These are phyloP conservation scores for Noturus placidus DNA, from an alignment of 2,113 vertebrate species.

Conservation along the genomic window DNA sequence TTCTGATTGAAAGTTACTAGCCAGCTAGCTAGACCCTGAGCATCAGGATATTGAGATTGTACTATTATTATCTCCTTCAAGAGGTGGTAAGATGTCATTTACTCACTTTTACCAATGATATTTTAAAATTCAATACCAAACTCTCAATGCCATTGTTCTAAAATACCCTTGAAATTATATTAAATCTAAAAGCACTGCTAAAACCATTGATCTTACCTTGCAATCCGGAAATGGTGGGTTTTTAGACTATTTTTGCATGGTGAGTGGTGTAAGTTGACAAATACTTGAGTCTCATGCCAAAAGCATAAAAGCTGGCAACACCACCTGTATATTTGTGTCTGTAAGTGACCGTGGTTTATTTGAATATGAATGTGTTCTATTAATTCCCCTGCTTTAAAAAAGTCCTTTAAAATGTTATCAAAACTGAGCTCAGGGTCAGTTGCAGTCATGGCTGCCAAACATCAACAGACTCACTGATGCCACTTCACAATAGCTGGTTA, in stretches of 20 bases:
- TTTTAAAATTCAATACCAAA: neutral
- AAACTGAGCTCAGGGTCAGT: neutral
- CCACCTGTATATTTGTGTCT: neutral
- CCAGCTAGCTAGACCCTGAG: neutral
- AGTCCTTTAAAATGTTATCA: neutral
- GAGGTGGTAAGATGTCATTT: neutral
- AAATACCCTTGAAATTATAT: neutral
- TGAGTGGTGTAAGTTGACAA: neutral
- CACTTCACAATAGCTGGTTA: neutral
- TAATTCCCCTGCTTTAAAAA: neutral
- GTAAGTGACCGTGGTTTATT: neutral
- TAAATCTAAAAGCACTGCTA: neutral
- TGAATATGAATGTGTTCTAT: neutral
- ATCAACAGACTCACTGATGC: neutral
- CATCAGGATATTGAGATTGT: neutral
- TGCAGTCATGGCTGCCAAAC: neutral
- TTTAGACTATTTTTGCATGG: neutral
- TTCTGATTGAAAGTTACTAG: neutral
- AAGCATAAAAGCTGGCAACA: neutral
- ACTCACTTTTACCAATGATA: neutral
- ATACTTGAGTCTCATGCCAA: neutral
- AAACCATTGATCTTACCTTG: neutral
- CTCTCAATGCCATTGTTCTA: neutral
- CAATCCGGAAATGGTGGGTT: neutral
- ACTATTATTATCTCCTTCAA: neutral